Evolutionary conservation across 2,888 invertebrate genomes (phyloP), one percentile per base, ranked within the genome.

Genomic region (Rambutsinella grinnellia): DNA sequence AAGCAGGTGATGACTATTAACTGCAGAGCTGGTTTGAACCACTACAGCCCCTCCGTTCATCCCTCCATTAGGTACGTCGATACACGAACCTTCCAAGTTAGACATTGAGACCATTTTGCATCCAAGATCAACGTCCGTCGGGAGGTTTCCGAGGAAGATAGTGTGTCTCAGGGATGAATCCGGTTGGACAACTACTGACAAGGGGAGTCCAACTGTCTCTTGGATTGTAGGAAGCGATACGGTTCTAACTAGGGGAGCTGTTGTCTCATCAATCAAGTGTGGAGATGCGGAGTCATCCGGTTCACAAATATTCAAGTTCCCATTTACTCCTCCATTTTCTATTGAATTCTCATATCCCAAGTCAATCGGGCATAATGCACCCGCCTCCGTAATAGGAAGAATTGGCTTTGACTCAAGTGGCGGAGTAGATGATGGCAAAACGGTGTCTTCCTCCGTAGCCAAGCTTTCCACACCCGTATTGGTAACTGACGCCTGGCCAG

Each of bases 141-240:
- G 61, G 5, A 79, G 51, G 58, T 80, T 79, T 3, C 79, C 80
- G 23, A 80, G 47, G 13, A 81, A 65, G 5, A 81, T 67, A 1
- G 81, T 53, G 1, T 78, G 79, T 3, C 78, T 70, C 15, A 81
- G 23, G 1, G 77, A 57, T 0, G 81, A 79, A 46, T 81, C 81
- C 8, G 79, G 74, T 23, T 81, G 82, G 27, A 82, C 81, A 0
- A 83, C 76, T 0, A 82, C 27, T 2, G 81, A 79, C 49, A 83
- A 72, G 17, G 79, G 79, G 2, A 81, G 54, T n/a, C 76, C 36
- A 1, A 75, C 51, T 17, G 68, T 58, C 8, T 84, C 83, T 6
- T 80, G 69, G 3, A 82, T 68, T 1, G 82, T 79, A 8, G 84
- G 84, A n/a, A 84, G 77, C 2, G 82, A 82, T 3, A 81, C 54